A percentile compares a stretch with the other conserved stretches of the same genome.
Evolutionary conservation across 2,888 invertebrate genomes (phyloP).

Genomic region (Cheilosia urbana): DNA sequence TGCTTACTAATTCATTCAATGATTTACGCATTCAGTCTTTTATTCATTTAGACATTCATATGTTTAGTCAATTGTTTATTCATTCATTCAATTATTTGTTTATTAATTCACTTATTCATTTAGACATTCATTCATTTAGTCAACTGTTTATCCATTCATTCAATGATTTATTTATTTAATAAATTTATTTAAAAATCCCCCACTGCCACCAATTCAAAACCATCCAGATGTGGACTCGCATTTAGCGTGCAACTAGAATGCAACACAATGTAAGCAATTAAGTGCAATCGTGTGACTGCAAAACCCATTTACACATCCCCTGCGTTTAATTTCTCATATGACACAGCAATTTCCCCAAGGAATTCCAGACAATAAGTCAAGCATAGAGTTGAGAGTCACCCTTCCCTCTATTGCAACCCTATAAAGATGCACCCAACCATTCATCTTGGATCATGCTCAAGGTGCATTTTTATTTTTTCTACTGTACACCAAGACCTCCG

Average conservation of each 20-base stretch:
- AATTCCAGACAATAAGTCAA: conserved; percentile 55
- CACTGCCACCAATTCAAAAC: background rate
- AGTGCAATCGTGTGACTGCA: conserved; percentile 55
- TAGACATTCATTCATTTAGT: too few species aligned
- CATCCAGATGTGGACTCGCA: background rate
- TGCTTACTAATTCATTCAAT: too few species aligned
- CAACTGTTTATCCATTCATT: too few species aligned
- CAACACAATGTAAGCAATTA: conserved; percentile 54
- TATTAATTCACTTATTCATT: too few species aligned
- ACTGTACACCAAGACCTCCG: background rate
- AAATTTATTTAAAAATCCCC: too few species aligned
- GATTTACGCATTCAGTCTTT: too few species aligned
- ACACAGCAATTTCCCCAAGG: conserved; percentile 68
- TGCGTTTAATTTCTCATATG: conserved; percentile 59
- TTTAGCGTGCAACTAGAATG: conserved; percentile 4
- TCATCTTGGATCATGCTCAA: conserved; percentile 46
- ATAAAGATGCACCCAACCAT: conserved; percentile 48
- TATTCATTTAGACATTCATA: too few species aligned
- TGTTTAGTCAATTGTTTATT: too few species aligned
- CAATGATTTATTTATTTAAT: too few species aligned
- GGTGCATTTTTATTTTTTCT: conserved; percentile 4
- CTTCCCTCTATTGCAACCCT: background rate
- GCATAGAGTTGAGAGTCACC: conserved; percentile 39
- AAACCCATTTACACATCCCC: conserved; percentile 34
- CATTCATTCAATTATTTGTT: too few species aligned